These are phyloP conservation scores for Cryptoblepharus egeriae DNA, from an alignment of 2,797 vertebrate genomes.

Conservation along the genomic window DNA sequence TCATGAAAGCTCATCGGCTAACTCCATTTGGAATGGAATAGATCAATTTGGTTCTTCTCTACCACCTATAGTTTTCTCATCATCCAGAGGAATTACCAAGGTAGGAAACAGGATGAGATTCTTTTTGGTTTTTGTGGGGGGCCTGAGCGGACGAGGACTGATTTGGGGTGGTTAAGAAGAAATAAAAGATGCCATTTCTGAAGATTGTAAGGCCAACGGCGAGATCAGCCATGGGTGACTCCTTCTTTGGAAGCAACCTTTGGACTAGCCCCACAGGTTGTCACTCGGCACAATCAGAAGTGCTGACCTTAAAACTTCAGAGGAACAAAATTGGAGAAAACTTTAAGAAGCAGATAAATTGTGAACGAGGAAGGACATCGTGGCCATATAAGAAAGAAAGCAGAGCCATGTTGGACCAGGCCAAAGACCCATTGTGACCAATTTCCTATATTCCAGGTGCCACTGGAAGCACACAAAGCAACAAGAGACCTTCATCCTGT, in stretches of 20 bases:
- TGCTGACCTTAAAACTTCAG: background rate
- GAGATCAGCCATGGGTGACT: slow-evolving; percentile 6
- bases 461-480: too few relatives aligned
- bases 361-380: too few relatives aligned
- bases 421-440: too few relatives aligned
- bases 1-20: background rate
- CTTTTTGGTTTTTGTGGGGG: background rate
- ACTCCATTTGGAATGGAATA: slow-evolving; percentile 10
- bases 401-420: too few relatives aligned
- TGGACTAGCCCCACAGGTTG: background rate
- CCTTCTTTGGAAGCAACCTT: background rate
- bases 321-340: background rate
- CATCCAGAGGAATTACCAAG: slow-evolving; percentile 43
- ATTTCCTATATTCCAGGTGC: too few relatives aligned
- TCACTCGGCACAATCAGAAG: background rate
- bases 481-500: too few relatives aligned
- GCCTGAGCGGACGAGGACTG: background rate
- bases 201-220: background rate
- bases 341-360: too few relatives aligned
- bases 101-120: slow-evolving; percentile 16
- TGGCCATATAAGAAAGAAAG: too few relatives aligned
- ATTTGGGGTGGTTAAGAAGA: background rate
- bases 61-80: slow-evolving; percentile 35
- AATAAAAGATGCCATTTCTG: background rate
- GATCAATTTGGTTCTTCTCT: fast-evolving